Conservation (phyloP, 2,797 vertebrate genomes). For the Calcarius lapponicus region DNA sequence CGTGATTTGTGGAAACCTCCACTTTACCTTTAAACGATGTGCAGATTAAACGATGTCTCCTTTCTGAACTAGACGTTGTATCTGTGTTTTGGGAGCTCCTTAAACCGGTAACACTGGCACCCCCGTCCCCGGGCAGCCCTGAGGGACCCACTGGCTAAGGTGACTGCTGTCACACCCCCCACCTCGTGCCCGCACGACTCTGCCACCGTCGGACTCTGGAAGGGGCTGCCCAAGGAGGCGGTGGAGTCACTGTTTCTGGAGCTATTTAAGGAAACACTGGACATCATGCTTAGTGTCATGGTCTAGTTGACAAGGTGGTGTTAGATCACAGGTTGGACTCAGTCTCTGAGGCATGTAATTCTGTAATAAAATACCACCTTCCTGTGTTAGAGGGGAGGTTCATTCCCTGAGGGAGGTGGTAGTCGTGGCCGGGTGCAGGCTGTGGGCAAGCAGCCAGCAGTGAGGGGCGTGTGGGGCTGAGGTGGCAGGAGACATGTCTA, state of each 20-base stretch:
- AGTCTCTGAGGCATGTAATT: background rate
- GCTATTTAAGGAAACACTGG: background rate
- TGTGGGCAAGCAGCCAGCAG: background rate
- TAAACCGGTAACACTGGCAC: fast-evolving
- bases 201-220: fast-evolving
- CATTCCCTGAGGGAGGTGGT: no score
- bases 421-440: fast-evolving
- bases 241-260: background rate
- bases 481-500: fast-evolving
- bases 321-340: background rate
- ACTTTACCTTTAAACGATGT: fast-evolving
- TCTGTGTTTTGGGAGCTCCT: background rate
- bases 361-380: background rate
- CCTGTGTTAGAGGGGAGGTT: fast-evolving
- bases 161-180: background rate
- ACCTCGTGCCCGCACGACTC: fast-evolving
- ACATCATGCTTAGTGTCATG: no score
- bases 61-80: background rate
- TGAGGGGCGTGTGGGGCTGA: background rate
- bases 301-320: background rate
- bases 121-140: background rate
- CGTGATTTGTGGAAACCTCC: background rate
- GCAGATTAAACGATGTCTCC: background rate
- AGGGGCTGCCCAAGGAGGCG: background rate
- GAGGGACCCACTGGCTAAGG: background rate